These are phyloP conservation scores for Dynastes grantii DNA, from an alignment of 2,888 invertebrate species.

Conservation along the genomic window DNA sequence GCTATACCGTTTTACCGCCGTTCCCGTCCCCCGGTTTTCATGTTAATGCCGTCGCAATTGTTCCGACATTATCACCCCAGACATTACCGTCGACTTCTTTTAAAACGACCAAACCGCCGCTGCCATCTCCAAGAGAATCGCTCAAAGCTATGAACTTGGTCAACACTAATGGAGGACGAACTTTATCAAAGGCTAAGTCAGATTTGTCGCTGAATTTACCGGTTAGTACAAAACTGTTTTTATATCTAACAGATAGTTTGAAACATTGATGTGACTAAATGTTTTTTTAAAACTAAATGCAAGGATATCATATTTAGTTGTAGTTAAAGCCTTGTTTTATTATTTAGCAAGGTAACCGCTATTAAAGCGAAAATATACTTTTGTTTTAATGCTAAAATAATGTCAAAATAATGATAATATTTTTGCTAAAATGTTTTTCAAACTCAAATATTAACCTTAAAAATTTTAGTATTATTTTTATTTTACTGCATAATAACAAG, in stretches of 20 bases:
- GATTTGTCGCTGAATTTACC: conserved; percentile 45
- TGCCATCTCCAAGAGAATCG: conserved; percentile 52
- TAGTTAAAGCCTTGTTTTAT: background rate
- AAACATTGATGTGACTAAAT: too few relatives aligned
- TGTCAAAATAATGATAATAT: too few relatives aligned
- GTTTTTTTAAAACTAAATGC: too few relatives aligned
- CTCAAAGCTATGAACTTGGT: conserved; percentile 25
- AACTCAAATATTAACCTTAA: too few relatives aligned
- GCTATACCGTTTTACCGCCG: conserved; percentile 56
- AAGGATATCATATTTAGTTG: background rate
- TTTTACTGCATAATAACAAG: too few relatives aligned
- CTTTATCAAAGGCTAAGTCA: conserved; percentile 46
- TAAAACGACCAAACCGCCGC: conserved; percentile 52
- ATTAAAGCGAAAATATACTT: background rate
- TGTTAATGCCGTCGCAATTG: conserved; percentile 18
- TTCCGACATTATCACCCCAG: conserved; percentile 6
- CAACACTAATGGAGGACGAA: conserved; percentile 26
- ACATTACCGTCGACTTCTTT: conserved; percentile 41
- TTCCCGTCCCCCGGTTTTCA: conserved; percentile 56
- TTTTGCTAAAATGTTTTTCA: too few relatives aligned
- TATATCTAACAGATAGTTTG: background rate
- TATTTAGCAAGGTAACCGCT: background rate
- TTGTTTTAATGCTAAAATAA: too few relatives aligned
- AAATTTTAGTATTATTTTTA: too few relatives aligned
- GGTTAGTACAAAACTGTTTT: conserved; percentile 49